A percentile compares a stretch with the other conserved stretches of the same genome.
Evolutionary conservation across 92 coral and sea anemone genomes (phyloP).

Genomic region (Palythoa grandiflora): DNA sequence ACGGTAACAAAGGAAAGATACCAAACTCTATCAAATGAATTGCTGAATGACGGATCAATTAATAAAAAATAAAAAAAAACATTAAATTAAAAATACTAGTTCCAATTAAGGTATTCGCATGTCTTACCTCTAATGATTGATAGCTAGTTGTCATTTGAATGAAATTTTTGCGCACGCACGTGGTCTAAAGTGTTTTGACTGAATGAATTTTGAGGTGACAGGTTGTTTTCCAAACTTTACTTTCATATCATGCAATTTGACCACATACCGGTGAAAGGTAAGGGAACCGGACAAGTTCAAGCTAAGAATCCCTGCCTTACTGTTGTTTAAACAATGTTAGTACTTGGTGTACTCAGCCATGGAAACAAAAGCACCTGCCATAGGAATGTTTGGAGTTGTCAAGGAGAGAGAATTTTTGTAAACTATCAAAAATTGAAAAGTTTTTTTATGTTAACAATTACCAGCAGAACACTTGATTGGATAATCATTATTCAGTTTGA

Average conservation of each 20-base stretch:
- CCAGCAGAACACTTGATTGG: constrained; percentile 31
- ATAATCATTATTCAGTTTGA: not conserved
- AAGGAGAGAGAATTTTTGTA: constrained; percentile 25
- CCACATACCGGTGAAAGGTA: constrained; percentile 22
- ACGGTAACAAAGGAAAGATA: not conserved
- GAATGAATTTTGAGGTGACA: constrained; percentile 7
- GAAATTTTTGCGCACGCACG: constrained; percentile 5
- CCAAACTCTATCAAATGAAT: not conserved
- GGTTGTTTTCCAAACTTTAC: constrained; percentile 34
- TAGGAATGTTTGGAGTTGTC: constrained; percentile 25
- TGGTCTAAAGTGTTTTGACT: constrained; percentile 29
- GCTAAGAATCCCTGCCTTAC: constrained; percentile 16
- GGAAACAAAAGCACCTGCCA: constrained; percentile 36
- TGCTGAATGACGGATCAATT: not conserved
- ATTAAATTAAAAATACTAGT: not conserved
- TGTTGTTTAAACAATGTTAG: constrained; percentile 25
- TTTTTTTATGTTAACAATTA: not conserved
- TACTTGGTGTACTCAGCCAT: constrained; percentile 36
- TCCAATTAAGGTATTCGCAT: not conserved
- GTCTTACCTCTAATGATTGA: constrained; percentile 17
- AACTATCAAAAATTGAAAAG: constrained; percentile 45
- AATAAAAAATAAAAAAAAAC: not conserved
- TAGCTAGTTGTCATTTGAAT: constrained; percentile 22
- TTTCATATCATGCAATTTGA: not conserved
- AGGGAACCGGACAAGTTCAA: constrained; percentile 6